Percentiles rank a stretch among this genome's conserved stretches.
phyloP scores from a whole-genome alignment of 2,113 vertebrate species.

The Urocolius indicus region DNA sequence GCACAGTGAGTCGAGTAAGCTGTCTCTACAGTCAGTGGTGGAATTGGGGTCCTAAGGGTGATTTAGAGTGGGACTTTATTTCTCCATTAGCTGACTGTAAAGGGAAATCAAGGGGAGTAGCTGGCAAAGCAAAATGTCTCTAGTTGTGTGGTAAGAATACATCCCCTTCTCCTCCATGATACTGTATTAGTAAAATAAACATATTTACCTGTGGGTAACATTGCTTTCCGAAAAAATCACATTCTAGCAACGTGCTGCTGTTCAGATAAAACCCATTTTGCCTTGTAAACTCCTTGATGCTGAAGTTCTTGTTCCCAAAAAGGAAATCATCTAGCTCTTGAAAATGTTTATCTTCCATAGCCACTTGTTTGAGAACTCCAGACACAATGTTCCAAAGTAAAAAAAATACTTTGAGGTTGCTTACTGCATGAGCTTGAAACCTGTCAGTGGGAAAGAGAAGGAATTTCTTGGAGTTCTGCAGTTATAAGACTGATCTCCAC shows the following conservation, averaged over 20 bases:
- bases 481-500: neutral
- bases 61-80: neutral
- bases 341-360: neutral
- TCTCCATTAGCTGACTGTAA: neutral
- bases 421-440: constrained; percentile 76
- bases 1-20: neutral
- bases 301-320: constrained; percentile 76
- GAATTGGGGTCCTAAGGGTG: rapidly evolving
- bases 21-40: neutral
- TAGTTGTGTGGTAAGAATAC: neutral
- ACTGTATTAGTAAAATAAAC: neutral
- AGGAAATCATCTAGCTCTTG: constrained; percentile 71
- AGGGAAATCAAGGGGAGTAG: neutral
- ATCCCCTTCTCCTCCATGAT: neutral
- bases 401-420: constrained; percentile 72
- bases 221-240: constrained; percentile 78
- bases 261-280: constrained; percentile 80
- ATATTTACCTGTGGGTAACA: constrained; percentile 78
- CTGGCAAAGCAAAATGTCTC: neutral
- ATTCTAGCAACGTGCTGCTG: constrained; percentile 74
- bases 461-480: neutral
- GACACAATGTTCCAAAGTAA: constrained; percentile 76
- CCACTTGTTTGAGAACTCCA: constrained; percentile 44
- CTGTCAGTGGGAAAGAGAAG: constrained; percentile 60
- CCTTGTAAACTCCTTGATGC: constrained; percentile 78